These are phyloP conservation scores for Erannis defoliaria DNA, from an alignment of 2,888 invertebrate genomes.

Conservation along the genomic window DNA sequence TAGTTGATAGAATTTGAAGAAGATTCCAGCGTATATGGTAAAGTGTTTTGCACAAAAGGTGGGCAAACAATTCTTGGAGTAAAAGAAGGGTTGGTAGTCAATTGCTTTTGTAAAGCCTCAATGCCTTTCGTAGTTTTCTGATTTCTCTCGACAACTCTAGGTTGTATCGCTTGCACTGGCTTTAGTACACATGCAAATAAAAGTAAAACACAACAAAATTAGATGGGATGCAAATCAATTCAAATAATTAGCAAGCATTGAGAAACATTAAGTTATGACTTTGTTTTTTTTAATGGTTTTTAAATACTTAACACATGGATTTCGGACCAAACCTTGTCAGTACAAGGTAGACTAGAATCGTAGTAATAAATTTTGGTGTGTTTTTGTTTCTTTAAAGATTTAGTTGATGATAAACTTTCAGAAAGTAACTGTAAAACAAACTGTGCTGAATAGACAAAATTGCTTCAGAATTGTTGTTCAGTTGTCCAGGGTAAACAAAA, in stretches of 20 bases:
- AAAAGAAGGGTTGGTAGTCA: conserved; percentile 82
- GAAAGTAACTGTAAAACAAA: too few relatives aligned
- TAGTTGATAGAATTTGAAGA: conserved; percentile 60
- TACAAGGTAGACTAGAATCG: too few relatives aligned
- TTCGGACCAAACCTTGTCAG: too few relatives aligned
- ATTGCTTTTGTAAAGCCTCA: conserved; percentile 76
- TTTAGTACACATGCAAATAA: conserved; percentile 75
- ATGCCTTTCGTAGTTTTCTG: conserved; percentile 71
- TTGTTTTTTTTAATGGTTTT: too few relatives aligned
- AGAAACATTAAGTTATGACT: conserved; percentile 16
- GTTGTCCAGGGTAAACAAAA: too few relatives aligned
- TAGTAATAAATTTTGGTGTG: too few relatives aligned
- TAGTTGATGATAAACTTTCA: too few relatives aligned
- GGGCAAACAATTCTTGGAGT: conserved; percentile 80
- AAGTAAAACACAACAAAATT: conserved; percentile 69
- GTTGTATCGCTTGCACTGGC: conserved; percentile 86
- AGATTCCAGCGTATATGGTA: conserved; percentile 63
- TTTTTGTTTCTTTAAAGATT: too few relatives aligned
- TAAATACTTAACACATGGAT: too few relatives aligned
- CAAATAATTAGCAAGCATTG: conserved; percentile 48
- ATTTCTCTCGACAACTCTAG: conserved; percentile 81
- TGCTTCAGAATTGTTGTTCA: too few relatives aligned
- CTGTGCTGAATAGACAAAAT: too few relatives aligned
- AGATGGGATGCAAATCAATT: conserved; percentile 72
- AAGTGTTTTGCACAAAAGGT: conserved; percentile 75